Evolutionary conservation across 2,888 invertebrate genomes (phyloP).

Genomic region (Plemyria rubiginata): DNA sequence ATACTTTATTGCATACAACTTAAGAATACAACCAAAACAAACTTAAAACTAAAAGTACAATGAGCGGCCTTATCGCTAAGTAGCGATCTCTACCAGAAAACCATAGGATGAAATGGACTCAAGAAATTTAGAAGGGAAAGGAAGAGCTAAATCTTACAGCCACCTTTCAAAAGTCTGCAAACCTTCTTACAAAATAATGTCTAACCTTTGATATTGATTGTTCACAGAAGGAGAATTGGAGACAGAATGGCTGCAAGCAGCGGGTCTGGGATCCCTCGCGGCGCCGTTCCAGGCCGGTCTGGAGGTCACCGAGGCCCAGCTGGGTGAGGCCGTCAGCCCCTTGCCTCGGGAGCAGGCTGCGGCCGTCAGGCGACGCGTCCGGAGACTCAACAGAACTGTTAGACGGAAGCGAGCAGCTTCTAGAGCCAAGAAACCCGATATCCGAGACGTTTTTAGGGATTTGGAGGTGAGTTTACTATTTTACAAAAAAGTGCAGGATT

Average conservation of each 20-base stretch:
- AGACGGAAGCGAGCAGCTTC: conserved; percentile 84
- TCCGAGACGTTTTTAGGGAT: conserved; percentile 93
- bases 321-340: conserved; percentile 86
- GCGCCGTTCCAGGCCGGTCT: conserved; percentile 89
- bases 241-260: conserved; percentile 90
- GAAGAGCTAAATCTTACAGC: too few relatives aligned
- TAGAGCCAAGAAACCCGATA: conserved; percentile 89
- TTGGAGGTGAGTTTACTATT: conserved; percentile 85
- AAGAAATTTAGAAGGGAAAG: too few relatives aligned
- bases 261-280: conserved; percentile 89
- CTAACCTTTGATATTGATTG: conserved; percentile 39
- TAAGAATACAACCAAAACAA: too few relatives aligned
- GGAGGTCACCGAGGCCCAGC: conserved; percentile 87
- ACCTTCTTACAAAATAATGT: background rate
- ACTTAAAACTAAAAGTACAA: too few relatives aligned
- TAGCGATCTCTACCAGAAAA: too few relatives aligned
- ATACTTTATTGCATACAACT: too few relatives aligned
- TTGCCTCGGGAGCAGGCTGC: conserved; percentile 90
- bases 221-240: conserved; percentile 90
- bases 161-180: background rate
- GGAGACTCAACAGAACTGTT: conserved; percentile 91
- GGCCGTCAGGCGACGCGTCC: conserved; percentile 89
- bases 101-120: too few relatives aligned
- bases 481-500: background rate
- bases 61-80: too few relatives aligned